Base-by-base conservation (phyloP, 1,140 invertebrate genomes). In the Gryon sp. region DNA sequence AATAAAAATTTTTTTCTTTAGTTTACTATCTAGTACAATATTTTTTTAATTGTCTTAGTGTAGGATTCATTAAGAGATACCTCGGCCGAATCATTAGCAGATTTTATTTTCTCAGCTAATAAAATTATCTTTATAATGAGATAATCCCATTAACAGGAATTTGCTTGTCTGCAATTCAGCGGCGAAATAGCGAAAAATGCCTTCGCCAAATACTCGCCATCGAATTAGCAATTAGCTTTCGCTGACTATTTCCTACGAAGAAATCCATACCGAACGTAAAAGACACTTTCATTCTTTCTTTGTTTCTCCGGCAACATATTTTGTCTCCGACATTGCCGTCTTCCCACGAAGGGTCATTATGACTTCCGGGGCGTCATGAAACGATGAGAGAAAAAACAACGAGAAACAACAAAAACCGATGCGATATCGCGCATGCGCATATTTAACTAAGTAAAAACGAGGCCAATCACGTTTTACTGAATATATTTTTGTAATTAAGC, bases 301-400 rank as follows among this genome's bases (percentile, higher is more conserved):
- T 70, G 48, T 46, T 76, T 32, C 40, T 46, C 2, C 12, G 11
- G 1, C 32, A 34, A 46, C 24, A 16, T 6, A 45, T 26, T 72
- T 65, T 65, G 55, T 52, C 75, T 63, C 41, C 36, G 41, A 76
- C 59, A n/a, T 52, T 15, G 45, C 57, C 48, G 53, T 79, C 74
- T 84, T 85, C 84, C 83, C 84, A 85, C 83, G 84, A 72, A 45
- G 77, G 76, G 82, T 86, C 82, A 83, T 86, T 86, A 86, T 59
- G 74, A 83, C 83, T 83, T 86, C 84, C 84, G 72, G 80, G 75
- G 78, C 72, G 76, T 79, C 19, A 52, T 53, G 62, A 32, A 79
- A 72, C 43, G 73, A 76, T 57, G 63, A 68, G 57, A 72, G 72
- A 72, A 72, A 62, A 45, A 65, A 66, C 41, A 57, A 69, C 32